These are phyloP conservation scores for Nemoura dubitans DNA, from an alignment of 2,888 invertebrate species.

Conservation along the genomic window DNA sequence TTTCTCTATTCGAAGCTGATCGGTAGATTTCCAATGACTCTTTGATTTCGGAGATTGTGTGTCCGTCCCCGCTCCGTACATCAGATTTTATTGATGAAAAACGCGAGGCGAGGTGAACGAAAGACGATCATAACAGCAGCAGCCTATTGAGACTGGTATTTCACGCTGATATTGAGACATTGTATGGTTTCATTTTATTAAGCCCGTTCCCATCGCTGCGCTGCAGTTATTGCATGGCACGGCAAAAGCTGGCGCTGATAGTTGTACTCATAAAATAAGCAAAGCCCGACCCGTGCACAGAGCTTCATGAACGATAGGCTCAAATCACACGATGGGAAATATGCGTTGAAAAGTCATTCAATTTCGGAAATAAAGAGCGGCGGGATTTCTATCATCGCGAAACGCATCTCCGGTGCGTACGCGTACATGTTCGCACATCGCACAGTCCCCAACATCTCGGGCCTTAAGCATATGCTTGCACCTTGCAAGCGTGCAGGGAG, in stretches of 20 bases:
- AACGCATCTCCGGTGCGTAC: background rate
- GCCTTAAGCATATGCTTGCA: background rate
- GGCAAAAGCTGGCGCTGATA: background rate
- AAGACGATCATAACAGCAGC: background rate
- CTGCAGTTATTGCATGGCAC: conserved; percentile 2
- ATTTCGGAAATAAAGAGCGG: conserved; percentile 1
- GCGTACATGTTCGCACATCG: too few species aligned
- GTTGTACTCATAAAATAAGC: background rate
- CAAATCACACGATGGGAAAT: background rate
- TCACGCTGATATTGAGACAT: background rate
- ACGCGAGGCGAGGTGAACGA: background rate
- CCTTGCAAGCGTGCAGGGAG: background rate
- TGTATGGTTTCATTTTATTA: conserved; percentile 7
- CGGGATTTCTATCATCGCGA: background rate
- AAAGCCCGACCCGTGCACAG: background rate
- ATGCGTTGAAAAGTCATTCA: conserved; percentile 12
- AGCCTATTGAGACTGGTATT: conserved; percentile 7
- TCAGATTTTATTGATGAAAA: conserved; percentile 19
- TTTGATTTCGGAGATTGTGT: conserved; percentile 37
- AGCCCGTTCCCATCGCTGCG: background rate
- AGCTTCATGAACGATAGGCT: background rate
- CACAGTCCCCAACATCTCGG: background rate
- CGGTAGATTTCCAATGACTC: conserved; percentile 23
- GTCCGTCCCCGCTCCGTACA: background rate
- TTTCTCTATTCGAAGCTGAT: conserved; percentile 29